Conservation (phyloP, 2,888 invertebrate genomes). For the Orthosia gothica region DNA sequence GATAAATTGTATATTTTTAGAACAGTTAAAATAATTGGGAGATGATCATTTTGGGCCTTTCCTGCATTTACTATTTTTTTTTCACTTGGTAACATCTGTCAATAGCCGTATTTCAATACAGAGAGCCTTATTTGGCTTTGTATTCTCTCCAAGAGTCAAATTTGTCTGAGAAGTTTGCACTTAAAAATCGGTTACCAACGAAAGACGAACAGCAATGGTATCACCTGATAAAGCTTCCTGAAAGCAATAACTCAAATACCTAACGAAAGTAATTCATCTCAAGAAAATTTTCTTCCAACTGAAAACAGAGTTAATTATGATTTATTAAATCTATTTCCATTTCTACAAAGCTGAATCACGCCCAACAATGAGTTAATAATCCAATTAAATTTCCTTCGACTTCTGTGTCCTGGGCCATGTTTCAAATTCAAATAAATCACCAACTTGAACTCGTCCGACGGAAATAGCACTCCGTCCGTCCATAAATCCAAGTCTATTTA, state of each 20-base stretch:
- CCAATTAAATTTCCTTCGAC: slow-evolving; percentile 90
- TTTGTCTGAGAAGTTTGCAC: background rate
- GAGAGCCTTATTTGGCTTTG: no score
- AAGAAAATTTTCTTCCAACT: slow-evolving; percentile 69
- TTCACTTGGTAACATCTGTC: no score
- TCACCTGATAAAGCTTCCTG: slow-evolving; percentile 32
- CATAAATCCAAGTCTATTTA: slow-evolving; percentile 91
- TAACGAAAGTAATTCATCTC: slow-evolving; percentile 68
- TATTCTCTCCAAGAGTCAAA: no score
- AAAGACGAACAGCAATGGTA: slow-evolving; percentile 15
- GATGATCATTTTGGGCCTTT: background rate
- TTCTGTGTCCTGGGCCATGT: slow-evolving; percentile 87
- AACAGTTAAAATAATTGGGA: background rate
- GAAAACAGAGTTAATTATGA: slow-evolving; percentile 77
- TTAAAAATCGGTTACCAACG: background rate
- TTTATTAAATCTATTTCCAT: slow-evolving; percentile 79
- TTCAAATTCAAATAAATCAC: slow-evolving; percentile 91
- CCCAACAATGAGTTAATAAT: slow-evolving; percentile 87
- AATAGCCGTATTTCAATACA: background rate
- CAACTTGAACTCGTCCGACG: slow-evolving; percentile 86
- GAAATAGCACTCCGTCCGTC: slow-evolving; percentile 90
- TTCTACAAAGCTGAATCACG: slow-evolving; percentile 78
- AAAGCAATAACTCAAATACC: slow-evolving; percentile 50
- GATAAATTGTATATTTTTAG: background rate
- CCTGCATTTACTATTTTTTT: no score